Base-by-base conservation (phyloP, 2,888 invertebrate species). In the Cynaeus angustus region DNA sequence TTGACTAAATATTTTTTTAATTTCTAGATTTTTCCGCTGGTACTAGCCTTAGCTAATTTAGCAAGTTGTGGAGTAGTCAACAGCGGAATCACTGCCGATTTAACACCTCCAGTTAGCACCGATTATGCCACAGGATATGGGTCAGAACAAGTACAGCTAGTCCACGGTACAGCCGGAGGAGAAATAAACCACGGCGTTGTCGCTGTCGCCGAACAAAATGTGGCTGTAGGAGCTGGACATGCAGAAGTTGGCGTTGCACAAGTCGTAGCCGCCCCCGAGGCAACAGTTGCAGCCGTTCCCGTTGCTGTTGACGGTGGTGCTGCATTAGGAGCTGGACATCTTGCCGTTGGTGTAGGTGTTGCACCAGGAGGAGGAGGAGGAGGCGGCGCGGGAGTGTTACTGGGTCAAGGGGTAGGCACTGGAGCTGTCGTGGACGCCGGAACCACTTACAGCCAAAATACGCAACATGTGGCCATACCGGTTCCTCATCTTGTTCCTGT, bases 401-500 rank as follows among this genome's bases (percentile, higher is more conserved):
- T 37, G 9, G 48, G 59, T 37, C 7, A 28, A 9, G 71, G 72
- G 45, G 14, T 66, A 10, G 58, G 56, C 6, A 10, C 12, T 5
- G 71, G 62, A 6, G 56, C 58, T 21, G 62, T 77, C 3, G 68
- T 73, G 6, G 70, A 79, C 41, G 76, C 68, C 28, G 78, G 80
- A 7, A 80, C 80, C 52, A 81, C 81, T 7, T 79, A 79, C 72
- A 79, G 78, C 45, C 80, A 81, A 53, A 72, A 77, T 56, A 78
- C 76, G 9, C 78, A 82, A 77, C 68, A 75, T 14, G 75, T 81
- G 1, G 75, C 74, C 14, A 75, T 80, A 12, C 75, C 77, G 26
- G 80, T 83, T n/a, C 81, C 82, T 21, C 80, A 80, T 67, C 82
- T 82, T 8, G 76, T 77, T 10, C 80, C 77, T 45, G 77, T 80